Evolutionary conservation across 2,113 vertebrate species (phyloP), one percentile per base, ranked within the genome.

Genomic region (Anthoscopus minutus): DNA sequence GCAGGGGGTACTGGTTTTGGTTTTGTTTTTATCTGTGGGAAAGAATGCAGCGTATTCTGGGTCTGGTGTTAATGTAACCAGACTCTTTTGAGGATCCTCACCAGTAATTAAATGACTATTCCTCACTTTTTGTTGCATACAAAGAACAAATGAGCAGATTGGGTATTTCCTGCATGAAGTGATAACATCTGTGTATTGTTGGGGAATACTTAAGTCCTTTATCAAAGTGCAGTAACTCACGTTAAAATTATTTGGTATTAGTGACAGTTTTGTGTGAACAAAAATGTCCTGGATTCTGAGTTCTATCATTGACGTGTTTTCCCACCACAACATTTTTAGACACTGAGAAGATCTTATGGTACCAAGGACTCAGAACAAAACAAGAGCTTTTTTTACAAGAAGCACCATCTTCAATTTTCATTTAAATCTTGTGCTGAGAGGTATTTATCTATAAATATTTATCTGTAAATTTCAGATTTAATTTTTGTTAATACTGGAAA

Each of bases 131-230:
- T 20, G 6, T 56, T 92, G 56, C 45, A n/a, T 45, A 57, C 53
- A 54, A 82, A 91, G 58, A 79, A 11, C 14, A 45, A 81, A 91
- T 65, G 31, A 91, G 25, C 73, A 92, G 73, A 74, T 27, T 60
- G n/a, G 31, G 23, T 72, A 40, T 86, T 91, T 96, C 81, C 83
- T 93, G 65, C 73, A 65, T 57, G 65, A 92, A 93, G 33, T 76
- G 73, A 30, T 72, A 87, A 74, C 57, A 94, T 89, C 83, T 94
- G 83, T 4, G 0, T 74, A 24, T 89, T 94, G 24, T 30, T 81
- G 65, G 48, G 85, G 67, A 94, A 89, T 89, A 38, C 11, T 64
- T 44, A 37, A 64, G 24, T 70, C 44, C 18, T 92, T 86, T 92
- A 72, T 61, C 61, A 37, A 28, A 61, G 28, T 24, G 6, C 24